These are phyloP conservation scores for Ceratitis capitata DNA, from an alignment of 1,140 invertebrate species.

Conservation along the genomic window DNA sequence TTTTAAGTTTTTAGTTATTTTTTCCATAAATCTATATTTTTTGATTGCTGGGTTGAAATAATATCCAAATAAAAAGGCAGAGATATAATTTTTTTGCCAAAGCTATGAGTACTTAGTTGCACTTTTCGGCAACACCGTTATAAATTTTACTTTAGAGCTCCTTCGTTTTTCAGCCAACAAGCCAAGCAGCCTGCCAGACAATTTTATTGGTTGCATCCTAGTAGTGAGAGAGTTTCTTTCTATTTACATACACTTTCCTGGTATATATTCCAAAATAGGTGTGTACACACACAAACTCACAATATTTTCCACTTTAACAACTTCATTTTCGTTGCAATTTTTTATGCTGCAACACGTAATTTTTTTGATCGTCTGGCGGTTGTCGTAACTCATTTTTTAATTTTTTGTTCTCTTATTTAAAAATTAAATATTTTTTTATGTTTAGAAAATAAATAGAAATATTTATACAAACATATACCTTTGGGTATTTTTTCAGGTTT, in stretches of 20 bases:
- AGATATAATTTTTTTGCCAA: too few species aligned
- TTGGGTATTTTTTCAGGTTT: not conserved
- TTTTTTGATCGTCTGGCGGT: conserved; percentile 15
- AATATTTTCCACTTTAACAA: not conserved
- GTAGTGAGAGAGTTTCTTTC: not conserved
- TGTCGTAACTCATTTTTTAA: not conserved
- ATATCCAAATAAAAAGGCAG: not conserved
- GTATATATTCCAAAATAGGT: not conserved
- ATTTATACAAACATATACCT: too few species aligned
- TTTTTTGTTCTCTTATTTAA: not conserved
- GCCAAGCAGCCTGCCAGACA: not conserved
- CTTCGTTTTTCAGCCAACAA: not conserved
- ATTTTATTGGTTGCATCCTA: conserved; percentile 5
- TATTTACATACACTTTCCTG: not conserved
- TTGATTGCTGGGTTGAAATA: not conserved
- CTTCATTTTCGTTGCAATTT: conserved; percentile 31
- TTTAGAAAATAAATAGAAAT: not conserved
- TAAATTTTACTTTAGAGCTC: conserved; percentile 21
- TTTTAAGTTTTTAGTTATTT: not conserved
- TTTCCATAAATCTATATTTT: not conserved
- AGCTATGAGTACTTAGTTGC: not conserved
- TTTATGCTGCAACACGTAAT: conserved; percentile 35
- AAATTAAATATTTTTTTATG: not conserved
- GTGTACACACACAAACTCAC: not conserved
- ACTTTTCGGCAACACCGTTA: conserved; percentile 25